Base-by-base conservation (phyloP, 1,140 invertebrate genomes). In the Tachypleus tridentatus region DNA sequence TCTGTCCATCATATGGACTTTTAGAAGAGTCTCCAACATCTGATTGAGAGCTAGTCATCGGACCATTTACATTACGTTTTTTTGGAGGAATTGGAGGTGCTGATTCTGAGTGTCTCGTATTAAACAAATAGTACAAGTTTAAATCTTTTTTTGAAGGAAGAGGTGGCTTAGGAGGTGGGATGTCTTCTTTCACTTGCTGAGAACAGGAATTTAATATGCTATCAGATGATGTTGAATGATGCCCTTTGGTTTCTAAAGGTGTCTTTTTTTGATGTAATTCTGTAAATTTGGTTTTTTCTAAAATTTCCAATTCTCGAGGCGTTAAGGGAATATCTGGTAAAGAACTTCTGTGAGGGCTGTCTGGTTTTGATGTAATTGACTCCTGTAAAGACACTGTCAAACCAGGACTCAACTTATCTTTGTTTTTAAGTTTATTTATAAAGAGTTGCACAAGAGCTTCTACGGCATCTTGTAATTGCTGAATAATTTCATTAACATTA, bases 91-190 rank as follows among this genome's bases (percentile, higher is more conserved):
- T 73, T 7, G 87, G 87, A 67, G 86, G 88, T 48, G 85, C 85
- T 67, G 64, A 62, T 29, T 68, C 67, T 49, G 59, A 61, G 62
- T 62, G 49, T 74, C 68, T 77, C 76, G 86, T 85, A 85, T 79
- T 29, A 29, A 29, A 29, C 29, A 29, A 29, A 29, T 29, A 29
- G 29, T 29, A 29, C 29, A 29, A 29, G 0, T 29, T 29, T 29
- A 29, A 29, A 29, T 29, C 83, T 56, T 61, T 62, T 62, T 64
- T 63, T 60, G 67, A 62, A 51, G 89, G 88, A 71, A 90, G 79
- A 58, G 91, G 90, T 57, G 91, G 91, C 78, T 94, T 94, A 4
- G 91, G 91, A 61, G 91, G 91, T 62, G 88, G 84, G 49, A 63
- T 49, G 48, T 11, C 60, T 61, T 48, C 9, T 11, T 63, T 29